Percentiles rank a stretch among this genome's conserved stretches.
phyloP scores from a whole-genome alignment of 92 coral and sea anemone species.

The Ricordea florida region DNA sequence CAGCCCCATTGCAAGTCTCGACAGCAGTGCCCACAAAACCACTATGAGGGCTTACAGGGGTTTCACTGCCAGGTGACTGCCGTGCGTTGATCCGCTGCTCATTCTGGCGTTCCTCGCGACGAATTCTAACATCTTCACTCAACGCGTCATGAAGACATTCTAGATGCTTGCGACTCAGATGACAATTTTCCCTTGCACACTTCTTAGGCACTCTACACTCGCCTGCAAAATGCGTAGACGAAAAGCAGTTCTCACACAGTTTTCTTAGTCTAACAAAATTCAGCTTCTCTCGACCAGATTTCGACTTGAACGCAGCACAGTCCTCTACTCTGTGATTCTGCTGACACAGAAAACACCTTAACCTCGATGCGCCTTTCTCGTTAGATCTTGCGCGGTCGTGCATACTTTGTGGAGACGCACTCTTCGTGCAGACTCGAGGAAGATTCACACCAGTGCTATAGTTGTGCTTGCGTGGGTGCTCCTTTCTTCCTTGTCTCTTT shows the following conservation, averaged over 20 bases:
- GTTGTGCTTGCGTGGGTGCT: conserved; percentile 1
- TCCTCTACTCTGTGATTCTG: conserved; percentile 21
- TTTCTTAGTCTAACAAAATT: conserved; percentile 20
- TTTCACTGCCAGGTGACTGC: neutral
- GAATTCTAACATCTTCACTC: neutral
- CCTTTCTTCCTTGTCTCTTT: conserved; percentile 26
- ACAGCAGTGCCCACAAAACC: neutral
- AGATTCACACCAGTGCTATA: neutral
- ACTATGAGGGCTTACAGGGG: conserved; percentile 14
- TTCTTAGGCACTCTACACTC: conserved; percentile 37
- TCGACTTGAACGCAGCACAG: conserved; percentile 12
- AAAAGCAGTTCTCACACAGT: conserved; percentile 53
- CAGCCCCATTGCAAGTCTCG: conserved; percentile 9
- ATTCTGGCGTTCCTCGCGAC: neutral
- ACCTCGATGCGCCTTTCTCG: neutral
- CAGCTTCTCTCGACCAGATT: conserved; percentile 37
- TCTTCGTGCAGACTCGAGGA: neutral
- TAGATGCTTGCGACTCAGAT: conserved; percentile 44
- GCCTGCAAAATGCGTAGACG: conserved; percentile 40
- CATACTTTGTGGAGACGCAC: neutral
- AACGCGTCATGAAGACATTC: conserved; percentile 41
- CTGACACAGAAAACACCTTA: conserved; percentile 25
- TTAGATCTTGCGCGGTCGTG: neutral
- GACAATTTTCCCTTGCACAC: conserved; percentile 29
- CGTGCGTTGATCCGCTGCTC: neutral